These are phyloP conservation scores for Cossypha caffra DNA, from an alignment of 2,797 vertebrate genomes.

Conservation along the genomic window DNA sequence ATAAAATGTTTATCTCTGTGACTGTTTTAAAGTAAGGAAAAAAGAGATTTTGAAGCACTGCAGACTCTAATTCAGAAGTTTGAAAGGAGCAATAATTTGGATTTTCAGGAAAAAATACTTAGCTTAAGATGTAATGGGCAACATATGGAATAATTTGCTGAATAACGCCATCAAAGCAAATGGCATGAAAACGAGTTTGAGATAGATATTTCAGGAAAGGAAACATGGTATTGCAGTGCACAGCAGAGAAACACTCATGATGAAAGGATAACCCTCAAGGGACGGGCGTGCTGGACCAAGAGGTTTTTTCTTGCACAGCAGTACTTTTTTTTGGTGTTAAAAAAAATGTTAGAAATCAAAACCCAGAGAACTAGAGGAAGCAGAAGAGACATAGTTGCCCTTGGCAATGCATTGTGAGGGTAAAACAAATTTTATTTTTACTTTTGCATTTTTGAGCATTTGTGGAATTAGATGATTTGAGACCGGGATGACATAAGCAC, in stretches of 20 bases:
- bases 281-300: not conserved
- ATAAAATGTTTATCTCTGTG: not conserved
- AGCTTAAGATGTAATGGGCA: constrained; percentile 31
- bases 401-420: not conserved
- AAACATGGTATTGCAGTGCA: constrained; percentile 21
- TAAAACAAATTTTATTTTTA: not conserved
- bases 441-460: not conserved
- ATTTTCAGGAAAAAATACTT: constrained; percentile 18
- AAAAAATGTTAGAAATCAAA: not conserved
- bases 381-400: not conserved
- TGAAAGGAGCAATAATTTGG: constrained; percentile 14
- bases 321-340: constrained; percentile 3
- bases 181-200: constrained; percentile 4
- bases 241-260: not conserved
- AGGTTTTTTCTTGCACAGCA: not conserved
- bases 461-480: not conserved
- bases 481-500: constrained; percentile 26
- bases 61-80: not conserved
- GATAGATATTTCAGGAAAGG: not conserved
- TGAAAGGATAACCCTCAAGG: constrained; percentile 23
- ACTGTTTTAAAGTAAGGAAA: not conserved
- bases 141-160: constrained; percentile 49
- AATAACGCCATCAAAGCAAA: constrained; percentile 34
- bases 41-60: not conserved
- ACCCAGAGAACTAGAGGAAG: not conserved